phyloP scores from a whole-genome alignment of 2,888 invertebrate species.

The Oligia latruncula region DNA sequence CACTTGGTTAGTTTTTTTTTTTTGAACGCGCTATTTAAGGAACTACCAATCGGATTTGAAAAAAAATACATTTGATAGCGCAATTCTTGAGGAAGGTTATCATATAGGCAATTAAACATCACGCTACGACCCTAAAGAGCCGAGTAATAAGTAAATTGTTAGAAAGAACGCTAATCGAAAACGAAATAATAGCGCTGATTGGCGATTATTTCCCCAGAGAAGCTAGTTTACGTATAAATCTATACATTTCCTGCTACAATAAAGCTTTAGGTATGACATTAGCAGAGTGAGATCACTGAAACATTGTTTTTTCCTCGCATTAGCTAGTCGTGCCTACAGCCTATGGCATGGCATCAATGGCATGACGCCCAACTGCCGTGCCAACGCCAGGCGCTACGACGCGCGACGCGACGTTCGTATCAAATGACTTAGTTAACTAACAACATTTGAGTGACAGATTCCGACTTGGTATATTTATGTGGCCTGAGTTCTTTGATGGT shows the following conservation, averaged over 20 bases:
- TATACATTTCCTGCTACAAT: slow-evolving; percentile 7
- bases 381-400: slow-evolving; percentile 53
- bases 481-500: slow-evolving; percentile 34
- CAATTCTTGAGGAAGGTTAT: neutral
- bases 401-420: slow-evolving; percentile 22
- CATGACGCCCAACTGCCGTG: slow-evolving; percentile 40
- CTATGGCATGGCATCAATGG: slow-evolving; percentile 43
- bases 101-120: too few species aligned
- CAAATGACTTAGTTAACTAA: slow-evolving; percentile 35
- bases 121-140: neutral
- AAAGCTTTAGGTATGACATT: slow-evolving; percentile 40
- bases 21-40: neutral
- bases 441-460: slow-evolving; percentile 37
- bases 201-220: neutral
- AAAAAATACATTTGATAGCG: neutral
- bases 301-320: slow-evolving; percentile 41
- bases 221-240: neutral
- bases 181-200: neutral
- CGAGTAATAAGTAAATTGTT: neutral
- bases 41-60: neutral
- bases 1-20: neutral
- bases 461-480: slow-evolving; percentile 24
- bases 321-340: slow-evolving; percentile 12
- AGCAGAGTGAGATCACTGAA: slow-evolving; percentile 22
- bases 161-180: too few species aligned